Conservation (phyloP, 2,888 invertebrate species). For the Diachrysia chrysitis region DNA sequence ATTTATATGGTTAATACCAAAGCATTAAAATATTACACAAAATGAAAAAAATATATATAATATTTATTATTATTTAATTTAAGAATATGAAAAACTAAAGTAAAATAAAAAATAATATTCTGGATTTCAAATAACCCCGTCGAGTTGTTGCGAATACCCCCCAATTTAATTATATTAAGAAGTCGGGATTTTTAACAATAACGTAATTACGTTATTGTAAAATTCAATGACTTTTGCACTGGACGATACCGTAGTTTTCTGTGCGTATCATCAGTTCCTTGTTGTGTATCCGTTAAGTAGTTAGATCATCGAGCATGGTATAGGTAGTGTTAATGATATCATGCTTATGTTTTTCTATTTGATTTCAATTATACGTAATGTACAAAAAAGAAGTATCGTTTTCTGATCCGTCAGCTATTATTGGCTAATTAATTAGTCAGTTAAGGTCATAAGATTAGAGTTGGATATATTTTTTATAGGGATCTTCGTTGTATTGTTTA, state of each 20-base stretch:
- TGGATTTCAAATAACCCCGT: too few species aligned
- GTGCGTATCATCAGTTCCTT: constrained; percentile 8
- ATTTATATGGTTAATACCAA: too few species aligned
- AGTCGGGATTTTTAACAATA: too few species aligned
- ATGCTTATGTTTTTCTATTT: constrained; percentile 15
- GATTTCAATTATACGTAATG: neutral
- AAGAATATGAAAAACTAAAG: too few species aligned
- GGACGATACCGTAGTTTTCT: constrained; percentile 16
- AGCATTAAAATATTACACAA: too few species aligned
- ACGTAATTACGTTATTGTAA: too few species aligned
- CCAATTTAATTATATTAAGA: too few species aligned
- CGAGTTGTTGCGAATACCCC: too few species aligned
- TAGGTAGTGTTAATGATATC: constrained; percentile 7
- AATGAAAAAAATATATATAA: too few species aligned
- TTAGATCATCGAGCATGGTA: constrained; percentile 36
- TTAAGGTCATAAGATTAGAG: neutral
- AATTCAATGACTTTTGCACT: constrained; percentile 27
- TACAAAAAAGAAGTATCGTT: neutral
- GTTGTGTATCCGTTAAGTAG: constrained; percentile 25
- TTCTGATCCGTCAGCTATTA: neutral
- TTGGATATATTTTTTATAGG: neutral
- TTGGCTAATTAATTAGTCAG: neutral
- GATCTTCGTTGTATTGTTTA: neutral
- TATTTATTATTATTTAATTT: too few species aligned
- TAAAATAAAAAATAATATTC: too few species aligned